Conservation (phyloP, 2,888 invertebrate genomes). For the Cephus spinipes region DNA sequence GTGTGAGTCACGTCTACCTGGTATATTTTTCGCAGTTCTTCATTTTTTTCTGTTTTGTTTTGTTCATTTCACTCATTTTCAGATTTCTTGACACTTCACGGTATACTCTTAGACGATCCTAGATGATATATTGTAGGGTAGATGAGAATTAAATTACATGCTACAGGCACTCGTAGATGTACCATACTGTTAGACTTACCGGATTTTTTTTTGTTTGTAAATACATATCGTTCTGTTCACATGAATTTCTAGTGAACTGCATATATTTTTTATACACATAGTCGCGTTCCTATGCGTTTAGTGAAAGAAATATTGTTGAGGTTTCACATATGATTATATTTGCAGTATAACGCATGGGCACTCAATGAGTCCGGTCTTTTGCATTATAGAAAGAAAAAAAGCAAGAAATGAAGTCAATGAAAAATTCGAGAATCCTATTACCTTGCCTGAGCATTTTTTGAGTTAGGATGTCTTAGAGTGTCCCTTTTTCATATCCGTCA, state of each 20-base stretch:
- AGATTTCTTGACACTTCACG: constrained; percentile 27
- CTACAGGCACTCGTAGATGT: constrained; percentile 17
- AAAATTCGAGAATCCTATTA: not conserved
- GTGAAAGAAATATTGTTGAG: not conserved
- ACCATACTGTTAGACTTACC: not conserved
- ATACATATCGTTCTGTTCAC: not conserved
- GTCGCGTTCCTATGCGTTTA: not conserved
- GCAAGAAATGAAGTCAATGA: not conserved
- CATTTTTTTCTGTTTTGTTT: constrained; percentile 21
- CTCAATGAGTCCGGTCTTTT: not conserved
- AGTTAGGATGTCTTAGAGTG: not conserved
- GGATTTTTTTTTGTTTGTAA: not conserved
- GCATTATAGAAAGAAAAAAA: not conserved
- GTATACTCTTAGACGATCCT: constrained; percentile 8
- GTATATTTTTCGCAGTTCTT: constrained; percentile 8
- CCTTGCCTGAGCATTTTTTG: not conserved
- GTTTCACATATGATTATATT: not conserved
- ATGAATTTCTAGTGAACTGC: not conserved
- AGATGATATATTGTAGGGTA: constrained; percentile 25
- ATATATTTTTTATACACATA: not conserved
- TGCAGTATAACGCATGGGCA: not conserved
- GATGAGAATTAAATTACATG: constrained; percentile 19
- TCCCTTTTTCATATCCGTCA: not conserved
- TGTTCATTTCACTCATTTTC: constrained; percentile 25
- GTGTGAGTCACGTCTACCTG: not conserved